Base-by-base conservation (phyloP, 1,140 invertebrate genomes). In the Agrilus planipennis region DNA sequence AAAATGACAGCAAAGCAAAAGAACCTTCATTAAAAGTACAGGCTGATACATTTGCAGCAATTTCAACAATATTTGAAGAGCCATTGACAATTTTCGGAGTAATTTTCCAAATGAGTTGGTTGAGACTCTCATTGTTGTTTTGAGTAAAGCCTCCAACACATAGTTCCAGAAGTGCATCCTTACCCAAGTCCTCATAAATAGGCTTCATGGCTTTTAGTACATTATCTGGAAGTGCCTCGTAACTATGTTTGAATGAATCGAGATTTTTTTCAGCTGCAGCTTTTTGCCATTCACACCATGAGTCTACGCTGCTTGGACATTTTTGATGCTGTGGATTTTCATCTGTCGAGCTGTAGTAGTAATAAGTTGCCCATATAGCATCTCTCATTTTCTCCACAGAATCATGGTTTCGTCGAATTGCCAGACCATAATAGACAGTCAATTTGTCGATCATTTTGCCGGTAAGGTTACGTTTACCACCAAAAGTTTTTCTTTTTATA, bases 261-360 rank as follows among this genome's bases (percentile, higher is more conserved):
- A n/a, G 29, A 5, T 31, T 5, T 7, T 31, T 12, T 7, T 12
- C 12, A 28, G 47, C 34, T 44, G 29, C 27, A 32, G 45, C 45
- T 34, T 42, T 17, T 36, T 45, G 47, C 41, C 42, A 54, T 23
- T 38, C 41, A 28, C 51, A 58, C 53, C 54, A 58, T 15, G 30
- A 41, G 18, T 50, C 47, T 21, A 22, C 39, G 28, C 47, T 52
- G 30, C 22, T 19, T 38, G 53, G 48, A 38, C 54, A 57, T 31
- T 50, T 42, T 16, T 35, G 22, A 39, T 57, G 54, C 20, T 44
- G 27, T 7, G 53, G 55, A 23, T 54, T 43, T 28, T 51, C 40
- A 36, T 59, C 50, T 31, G 55, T 57, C 19, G 54, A 63, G 23
- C 42, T 42, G 14, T 53, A 47, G 38, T 62, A 56, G 45, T 53